Base-by-base conservation (phyloP, 2,113 vertebrate species). In the Delphinus delphis region DNA sequence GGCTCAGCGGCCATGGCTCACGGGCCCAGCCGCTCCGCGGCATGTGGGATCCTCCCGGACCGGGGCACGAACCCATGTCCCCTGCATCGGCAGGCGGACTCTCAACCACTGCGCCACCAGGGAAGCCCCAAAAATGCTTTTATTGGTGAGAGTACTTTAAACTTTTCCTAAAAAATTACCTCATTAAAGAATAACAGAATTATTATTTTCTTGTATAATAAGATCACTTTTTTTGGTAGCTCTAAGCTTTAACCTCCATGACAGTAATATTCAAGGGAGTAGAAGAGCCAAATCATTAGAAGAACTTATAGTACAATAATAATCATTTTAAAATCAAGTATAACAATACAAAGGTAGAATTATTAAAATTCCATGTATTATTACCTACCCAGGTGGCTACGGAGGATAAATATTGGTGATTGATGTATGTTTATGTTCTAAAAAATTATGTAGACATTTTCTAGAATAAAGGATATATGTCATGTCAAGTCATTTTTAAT, bases 101-200 rank as follows among this genome's bases (percentile, higher is more conserved):
- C 36, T 36, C 36, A 36, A 3, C 36, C 36, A 36, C 36, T 36
- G 36, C 36, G 36, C 36, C 36, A 36, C 36, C 36, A 36, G 36
- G 36, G 36, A 36, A 36, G 36, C 36, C 36, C n/a, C 7, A 60
- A 36, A 60, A 93, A 44, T 73, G 4, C 8, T 92, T 63, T 93
- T 55, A 58, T 63, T 53, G 28, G 21, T 8, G 20, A 93, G 68
- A 91, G 58, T 63, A 80, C 3, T 76, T 90, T 74, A 81, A 90
- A 86, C 8, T 83, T 89, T 89, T 93, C 28, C n/a, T 68, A 77
- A 96, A 82, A 68, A 11, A 86, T 50, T 41, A 53, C 17, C 15
- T 97, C 36, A 94, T 55, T 93, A 80, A 74, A 81, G 6, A 96
- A 92, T 77, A 60, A 89, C 33, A n/a, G 41, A 36, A 90, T 55